Conservation (phyloP, 2,113 vertebrate species). For the Protomyctophum bolini region DNA sequence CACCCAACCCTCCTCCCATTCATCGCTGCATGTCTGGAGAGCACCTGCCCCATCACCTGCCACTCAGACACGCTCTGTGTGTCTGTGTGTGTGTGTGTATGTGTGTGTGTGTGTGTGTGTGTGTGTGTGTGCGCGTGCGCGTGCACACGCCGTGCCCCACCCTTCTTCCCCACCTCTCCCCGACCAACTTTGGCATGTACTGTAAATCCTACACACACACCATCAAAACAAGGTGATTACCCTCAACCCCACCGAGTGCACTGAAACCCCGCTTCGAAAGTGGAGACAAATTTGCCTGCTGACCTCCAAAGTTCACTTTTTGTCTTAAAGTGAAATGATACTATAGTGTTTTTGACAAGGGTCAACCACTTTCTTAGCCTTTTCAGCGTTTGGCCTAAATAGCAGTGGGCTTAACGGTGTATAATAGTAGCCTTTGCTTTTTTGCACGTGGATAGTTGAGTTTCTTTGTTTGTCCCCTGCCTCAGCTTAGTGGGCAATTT, state of each 20-base stretch:
- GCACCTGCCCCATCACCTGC: conserved; percentile 78
- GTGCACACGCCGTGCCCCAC: conserved; percentile 44
- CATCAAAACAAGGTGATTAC: background rate
- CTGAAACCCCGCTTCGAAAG: conserved; percentile 20
- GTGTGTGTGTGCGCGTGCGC: conserved; percentile 31
- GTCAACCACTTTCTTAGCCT: conserved; percentile 42
- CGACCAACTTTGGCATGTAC: background rate
- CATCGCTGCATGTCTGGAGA: conserved; percentile 47
- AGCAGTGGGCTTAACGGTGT: conserved; percentile 41
- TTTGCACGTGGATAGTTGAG: conserved; percentile 50
- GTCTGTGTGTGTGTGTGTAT: conserved; percentile 39
- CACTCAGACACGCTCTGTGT: conserved; percentile 60
- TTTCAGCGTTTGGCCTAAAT: conserved; percentile 48
- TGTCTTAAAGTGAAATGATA: conserved; percentile 9
- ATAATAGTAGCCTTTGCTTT: conserved; percentile 65
- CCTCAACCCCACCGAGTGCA: background rate
- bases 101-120: conserved; percentile 34
- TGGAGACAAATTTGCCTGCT: conserved; percentile 19
- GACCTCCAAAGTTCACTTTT: conserved; percentile 1
- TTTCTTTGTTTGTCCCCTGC: conserved; percentile 65
- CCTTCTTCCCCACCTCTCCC: conserved; percentile 3
- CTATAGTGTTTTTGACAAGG: conserved; percentile 29
- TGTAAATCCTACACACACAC: background rate
- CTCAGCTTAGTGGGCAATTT: conserved; percentile 67
- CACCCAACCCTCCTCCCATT: conserved; percentile 10